Evolutionary conservation across 64 coral and sea anemone species (phyloP).

Genomic region (Orbicella faveolata): DNA sequence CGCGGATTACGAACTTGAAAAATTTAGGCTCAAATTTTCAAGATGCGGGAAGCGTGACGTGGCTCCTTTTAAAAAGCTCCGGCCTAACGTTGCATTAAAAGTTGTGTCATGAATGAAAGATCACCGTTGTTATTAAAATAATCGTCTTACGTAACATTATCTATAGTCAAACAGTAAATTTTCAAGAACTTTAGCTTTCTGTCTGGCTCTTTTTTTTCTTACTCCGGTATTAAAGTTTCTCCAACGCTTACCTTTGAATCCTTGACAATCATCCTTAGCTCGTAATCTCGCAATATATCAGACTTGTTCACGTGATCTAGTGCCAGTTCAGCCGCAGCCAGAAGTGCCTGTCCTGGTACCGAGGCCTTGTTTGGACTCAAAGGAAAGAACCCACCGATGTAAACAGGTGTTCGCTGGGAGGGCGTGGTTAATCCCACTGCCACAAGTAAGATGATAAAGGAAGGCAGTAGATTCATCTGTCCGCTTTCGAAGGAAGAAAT

Average conservation of each 20-base stretch:
- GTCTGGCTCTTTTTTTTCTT: no score
- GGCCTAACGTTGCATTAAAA: no score
- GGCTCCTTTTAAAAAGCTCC: no score
- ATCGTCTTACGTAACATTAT: no score
- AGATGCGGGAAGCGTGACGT: no score
- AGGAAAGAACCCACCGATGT: conserved; percentile 83
- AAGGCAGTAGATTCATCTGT: neutral
- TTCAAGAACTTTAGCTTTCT: no score
- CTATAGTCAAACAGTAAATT: no score
- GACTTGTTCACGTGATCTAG: conserved; percentile 75
- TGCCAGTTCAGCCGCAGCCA: conserved; percentile 73
- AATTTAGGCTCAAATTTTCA: no score
- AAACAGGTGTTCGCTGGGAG: conserved; percentile 42
- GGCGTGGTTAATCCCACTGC: neutral
- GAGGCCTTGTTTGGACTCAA: conserved; percentile 92
- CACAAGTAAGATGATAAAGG: neutral
- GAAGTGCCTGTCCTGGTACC: conserved; percentile 63
- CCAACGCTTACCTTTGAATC: conserved; percentile 63
- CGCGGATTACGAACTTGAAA: no score
- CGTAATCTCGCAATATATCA: conserved; percentile 52
- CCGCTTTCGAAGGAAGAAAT: neutral
- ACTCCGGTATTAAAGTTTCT: neutral
- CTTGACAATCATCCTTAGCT: conserved; percentile 82
- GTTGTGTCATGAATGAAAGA: no score
- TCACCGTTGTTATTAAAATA: no score